Percentiles rank a stretch among this genome's conserved stretches.
Evolutionary conservation across 2,888 invertebrate genomes (phyloP).

Genomic region (Drosophila anomelani): DNA sequence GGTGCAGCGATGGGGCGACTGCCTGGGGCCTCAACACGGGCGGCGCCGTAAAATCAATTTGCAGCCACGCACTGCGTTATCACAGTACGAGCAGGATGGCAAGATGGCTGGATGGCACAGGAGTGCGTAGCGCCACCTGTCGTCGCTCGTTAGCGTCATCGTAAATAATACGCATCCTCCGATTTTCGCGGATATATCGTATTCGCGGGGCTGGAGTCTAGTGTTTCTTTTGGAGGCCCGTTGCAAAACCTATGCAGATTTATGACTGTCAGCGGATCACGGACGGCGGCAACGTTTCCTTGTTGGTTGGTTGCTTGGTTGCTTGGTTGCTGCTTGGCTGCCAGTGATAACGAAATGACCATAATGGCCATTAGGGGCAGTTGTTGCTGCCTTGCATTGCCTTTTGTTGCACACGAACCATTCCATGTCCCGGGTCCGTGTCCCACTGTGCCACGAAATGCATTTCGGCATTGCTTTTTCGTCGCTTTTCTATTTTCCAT

Average conservation of each 20-base stretch:
- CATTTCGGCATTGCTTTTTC: constrained; percentile 50
- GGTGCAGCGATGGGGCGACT: constrained; percentile 13
- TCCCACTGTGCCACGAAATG: constrained; percentile 78
- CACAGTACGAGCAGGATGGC: constrained; percentile 45
- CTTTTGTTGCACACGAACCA: constrained; percentile 51
- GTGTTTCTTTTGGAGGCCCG: constrained; percentile 31
- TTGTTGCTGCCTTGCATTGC: constrained; percentile 39
- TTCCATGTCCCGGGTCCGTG: constrained; percentile 63
- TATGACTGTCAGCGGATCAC: constrained; percentile 60
- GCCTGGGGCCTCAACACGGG: constrained; percentile 60
- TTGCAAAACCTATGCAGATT: constrained; percentile 77
- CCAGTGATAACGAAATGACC: constrained; percentile 74
- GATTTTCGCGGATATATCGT: constrained; percentile 13
- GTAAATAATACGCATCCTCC: constrained; percentile 74
- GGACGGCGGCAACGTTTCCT: constrained; percentile 62
- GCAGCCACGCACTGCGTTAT: constrained; percentile 74
- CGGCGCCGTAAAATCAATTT: constrained; percentile 80
- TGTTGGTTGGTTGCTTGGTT: constrained; percentile 45
- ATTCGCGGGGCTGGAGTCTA: not conserved
- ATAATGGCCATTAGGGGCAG: constrained; percentile 76
- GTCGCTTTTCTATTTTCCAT: constrained; percentile 30
- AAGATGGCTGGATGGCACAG: constrained; percentile 9
- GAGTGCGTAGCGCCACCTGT: constrained; percentile 75
- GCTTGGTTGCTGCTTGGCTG: constrained; percentile 1
- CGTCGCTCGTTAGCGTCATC: constrained; percentile 81